A percentile compares a stretch with the other conserved stretches of the same genome.
Conservation (phyloP, 2,888 invertebrate genomes). For the Steinernema hermaphroditum region DNA sequence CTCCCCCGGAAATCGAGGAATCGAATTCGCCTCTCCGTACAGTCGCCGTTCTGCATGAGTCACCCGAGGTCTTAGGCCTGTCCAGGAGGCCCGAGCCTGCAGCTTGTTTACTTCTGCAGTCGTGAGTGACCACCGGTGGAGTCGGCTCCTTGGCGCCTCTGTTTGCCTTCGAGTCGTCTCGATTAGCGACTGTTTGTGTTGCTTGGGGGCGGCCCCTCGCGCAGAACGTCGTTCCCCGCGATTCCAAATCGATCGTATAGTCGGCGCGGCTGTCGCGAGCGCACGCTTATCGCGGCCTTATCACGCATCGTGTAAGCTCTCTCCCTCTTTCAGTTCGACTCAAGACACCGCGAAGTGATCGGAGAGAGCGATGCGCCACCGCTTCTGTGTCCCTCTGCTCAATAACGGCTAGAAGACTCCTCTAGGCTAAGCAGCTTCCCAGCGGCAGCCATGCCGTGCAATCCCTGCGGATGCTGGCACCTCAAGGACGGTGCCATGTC, state of each 20-base stretch:
- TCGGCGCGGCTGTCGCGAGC: background rate
- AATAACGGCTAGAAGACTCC: background rate
- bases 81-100: too few relatives aligned
- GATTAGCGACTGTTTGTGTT: background rate
- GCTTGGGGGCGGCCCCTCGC: background rate
- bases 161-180: too few relatives aligned
- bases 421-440: background rate
- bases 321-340: background rate
- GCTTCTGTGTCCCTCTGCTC: slow-evolving; percentile 3
- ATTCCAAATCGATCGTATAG: slow-evolving; percentile 24
- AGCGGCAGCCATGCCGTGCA: slow-evolving; percentile 50
- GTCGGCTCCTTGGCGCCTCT: too few relatives aligned
- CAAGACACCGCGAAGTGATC: background rate
- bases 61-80: too few relatives aligned
- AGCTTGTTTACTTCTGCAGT: too few relatives aligned
- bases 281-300: background rate
- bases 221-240: background rate
- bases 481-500: slow-evolving; percentile 65
- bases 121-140: too few relatives aligned
- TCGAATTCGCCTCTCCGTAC: too few relatives aligned
- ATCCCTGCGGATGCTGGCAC: slow-evolving; percentile 65
- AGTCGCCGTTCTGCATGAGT: too few relatives aligned
- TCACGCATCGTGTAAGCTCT: background rate
- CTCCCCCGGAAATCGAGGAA: too few relatives aligned
- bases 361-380: background rate